These are phyloP conservation scores for Mamestra brassicae DNA, from an alignment of 2,888 invertebrate genomes.

Conservation along the genomic window DNA sequence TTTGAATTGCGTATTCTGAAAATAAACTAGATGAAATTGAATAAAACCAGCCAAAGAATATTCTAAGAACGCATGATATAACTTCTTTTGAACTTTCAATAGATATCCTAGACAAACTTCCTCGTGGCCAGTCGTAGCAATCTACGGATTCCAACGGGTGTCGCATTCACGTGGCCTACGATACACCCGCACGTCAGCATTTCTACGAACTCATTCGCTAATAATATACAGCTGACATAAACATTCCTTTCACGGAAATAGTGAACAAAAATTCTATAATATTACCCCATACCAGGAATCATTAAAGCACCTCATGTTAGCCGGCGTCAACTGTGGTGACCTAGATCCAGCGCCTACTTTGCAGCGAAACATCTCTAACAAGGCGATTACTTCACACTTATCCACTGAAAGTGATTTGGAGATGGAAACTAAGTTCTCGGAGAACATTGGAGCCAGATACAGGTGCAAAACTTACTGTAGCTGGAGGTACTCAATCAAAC, in stretches of 20 bases:
- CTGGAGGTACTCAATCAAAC: slow-evolving; percentile 64
- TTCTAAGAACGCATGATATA: not conserved
- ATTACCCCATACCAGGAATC: slow-evolving; percentile 46
- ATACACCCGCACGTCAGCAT: not conserved
- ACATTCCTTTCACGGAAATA: slow-evolving; percentile 22
- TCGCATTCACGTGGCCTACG: not conserved
- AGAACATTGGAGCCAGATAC: slow-evolving; percentile 52
- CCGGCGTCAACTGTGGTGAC: slow-evolving; percentile 35
- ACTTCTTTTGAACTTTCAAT: not conserved
- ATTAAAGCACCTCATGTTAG: slow-evolving; percentile 38
- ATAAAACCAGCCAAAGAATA: not conserved
- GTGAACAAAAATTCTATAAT: slow-evolving; percentile 5
- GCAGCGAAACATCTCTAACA: slow-evolving; percentile 52
- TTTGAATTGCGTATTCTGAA: not conserved
- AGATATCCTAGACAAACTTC: not conserved
- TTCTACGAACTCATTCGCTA: slow-evolving; percentile 27
- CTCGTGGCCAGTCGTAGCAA: not conserved
- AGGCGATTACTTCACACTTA: slow-evolving; percentile 61
- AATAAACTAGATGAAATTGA: not conserved
- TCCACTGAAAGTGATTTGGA: slow-evolving; percentile 61
- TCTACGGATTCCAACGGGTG: not conserved
- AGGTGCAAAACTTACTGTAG: slow-evolving; percentile 64
- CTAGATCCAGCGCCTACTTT: slow-evolving; percentile 41
- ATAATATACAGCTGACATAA: slow-evolving; percentile 7
- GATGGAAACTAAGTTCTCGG: slow-evolving; percentile 61